These are phyloP conservation scores for Chloebia gouldiae DNA, from an alignment of 2,113 vertebrate genomes.

Conservation along the genomic window DNA sequence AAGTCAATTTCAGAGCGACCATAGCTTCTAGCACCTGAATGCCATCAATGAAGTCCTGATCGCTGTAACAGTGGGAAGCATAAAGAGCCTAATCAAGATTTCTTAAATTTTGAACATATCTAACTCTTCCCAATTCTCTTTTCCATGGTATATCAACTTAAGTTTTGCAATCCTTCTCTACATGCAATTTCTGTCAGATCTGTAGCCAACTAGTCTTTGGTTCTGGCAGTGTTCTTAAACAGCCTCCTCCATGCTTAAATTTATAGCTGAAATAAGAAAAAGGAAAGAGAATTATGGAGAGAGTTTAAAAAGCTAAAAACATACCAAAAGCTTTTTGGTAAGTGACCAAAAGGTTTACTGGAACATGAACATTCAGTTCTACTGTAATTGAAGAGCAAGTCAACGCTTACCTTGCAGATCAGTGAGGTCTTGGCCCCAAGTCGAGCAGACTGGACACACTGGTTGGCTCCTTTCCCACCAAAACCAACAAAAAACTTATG, in stretches of 20 bases:
- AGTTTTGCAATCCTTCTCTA: slow-evolving; percentile 13
- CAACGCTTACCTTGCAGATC: slow-evolving; percentile 88
- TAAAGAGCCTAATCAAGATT: background rate
- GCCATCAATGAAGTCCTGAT: background rate
- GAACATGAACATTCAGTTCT: background rate
- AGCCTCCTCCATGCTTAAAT: slow-evolving; percentile 6
- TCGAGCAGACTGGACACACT: slow-evolving; percentile 91
- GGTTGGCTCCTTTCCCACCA: slow-evolving; percentile 97
- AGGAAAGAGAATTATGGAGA: background rate
- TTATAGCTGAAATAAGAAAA: slow-evolving; percentile 11
- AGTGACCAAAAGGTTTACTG: background rate
- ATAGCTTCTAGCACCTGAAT: background rate
- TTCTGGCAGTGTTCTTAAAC: slow-evolving; percentile 28
- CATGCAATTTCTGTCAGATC: background rate
- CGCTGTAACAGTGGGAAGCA: background rate
- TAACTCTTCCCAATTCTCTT: background rate
- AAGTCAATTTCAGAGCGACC: background rate
- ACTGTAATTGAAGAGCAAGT: background rate
- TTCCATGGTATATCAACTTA: background rate
- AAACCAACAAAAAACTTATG: slow-evolving; percentile 94
- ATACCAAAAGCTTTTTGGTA: background rate
- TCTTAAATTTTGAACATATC: background rate
- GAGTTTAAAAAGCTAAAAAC: background rate
- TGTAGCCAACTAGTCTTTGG: slow-evolving; percentile 5
- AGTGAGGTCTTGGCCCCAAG: slow-evolving; percentile 88